Evolutionary conservation across 2,888 invertebrate genomes (phyloP), one percentile per base, ranked within the genome.

Genomic region (Steinernema carpocapsae): DNA sequence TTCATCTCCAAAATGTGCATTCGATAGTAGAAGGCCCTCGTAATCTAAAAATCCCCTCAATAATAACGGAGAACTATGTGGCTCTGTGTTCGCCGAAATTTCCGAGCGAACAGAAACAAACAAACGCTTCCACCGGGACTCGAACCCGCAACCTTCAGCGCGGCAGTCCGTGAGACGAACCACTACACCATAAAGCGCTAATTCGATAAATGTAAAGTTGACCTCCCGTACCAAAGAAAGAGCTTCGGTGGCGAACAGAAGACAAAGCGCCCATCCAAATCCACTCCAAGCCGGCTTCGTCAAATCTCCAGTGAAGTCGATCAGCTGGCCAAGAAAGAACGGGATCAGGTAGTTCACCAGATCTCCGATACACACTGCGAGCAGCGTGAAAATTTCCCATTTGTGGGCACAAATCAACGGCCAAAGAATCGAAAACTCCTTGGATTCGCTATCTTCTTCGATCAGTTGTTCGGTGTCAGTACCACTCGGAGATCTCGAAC

Each of bases 21-120:
- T 74, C 92, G 91, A 86, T 94, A 93, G 89, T 95, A 95, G 89
- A 95, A 95, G 87, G n/a, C n/a, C n/a, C n/a, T n/a, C n/a, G n/a
- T n/a, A n/a, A n/a, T n/a, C n/a, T n/a, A n/a, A n/a, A n/a, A n/a
- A n/a, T n/a, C n/a, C n/a, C n/a, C n/a, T n/a, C n/a, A n/a, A n/a
- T n/a, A n/a, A n/a, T n/a, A n/a, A n/a, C n/a, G n/a, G n/a, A n/a
- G n/a, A n/a, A n/a, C n/a, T n/a, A n/a, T n/a, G n/a, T n/a, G n/a
- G n/a, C n/a, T n/a, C n/a, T n/a, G n/a, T n/a, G n/a, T n/a, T n/a
- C n/a, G n/a, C n/a, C n/a, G n/a, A n/a, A n/a, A n/a, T n/a, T n/a
- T n/a, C n/a, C n/a, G n/a, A n/a, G n/a, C n/a, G n/a, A n/a, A n/a
- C n/a, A n/a, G n/a, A n/a, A n/a, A n/a, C n/a, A n/a, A n/a, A n/a